Base-by-base conservation (phyloP, 2,888 invertebrate species). In the Copidosoma aretas region DNA sequence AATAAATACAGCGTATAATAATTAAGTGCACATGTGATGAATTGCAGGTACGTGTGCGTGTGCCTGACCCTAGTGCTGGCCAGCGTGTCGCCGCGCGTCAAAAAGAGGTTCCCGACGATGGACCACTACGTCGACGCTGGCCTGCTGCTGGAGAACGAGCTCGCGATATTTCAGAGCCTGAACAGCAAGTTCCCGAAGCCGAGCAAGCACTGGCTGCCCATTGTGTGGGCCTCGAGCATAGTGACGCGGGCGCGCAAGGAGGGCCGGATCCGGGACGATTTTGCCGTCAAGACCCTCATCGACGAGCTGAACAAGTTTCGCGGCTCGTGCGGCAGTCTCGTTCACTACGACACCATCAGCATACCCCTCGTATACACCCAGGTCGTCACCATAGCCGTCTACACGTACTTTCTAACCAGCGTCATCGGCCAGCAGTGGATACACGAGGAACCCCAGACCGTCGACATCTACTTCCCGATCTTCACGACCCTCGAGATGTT, bases 171-270 rank as follows among this genome's bases (percentile, higher is more conserved):
- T 71, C 89, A 91, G 66, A 89, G 91, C 77, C 86, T 95, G 77
- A 92, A 94, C 81, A 84, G 87, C 56, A 93, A 93, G 79, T 94
- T 93, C 80, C 94, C 94, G 0, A 90, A 92, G 68, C 92, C 93
- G 68, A 91, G 93, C 15, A 95, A 95, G 80, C 94, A 94, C 84
- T 95, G 94, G 94, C 76, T 95, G 77, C 95, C 95, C 12, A 92
- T 95, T 72, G 93, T 94, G 15, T 95, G 95, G 95, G 94, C 94
- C 0, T 91, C 94, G 1, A 93, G 93, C 82, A 94, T 95, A 76
- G 91, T 95, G 70, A 94, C 94, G 0, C 86, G 94, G 73, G 94
- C 95, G 4, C 87, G 94, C n/a, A 94, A 93, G 79, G 95, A 95
- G 84, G 94, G 94, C 19, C 87, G 94, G 76, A 93, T 95, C 79